Conservation (phyloP, 2,888 invertebrate species). For the Morpho deidamia region DNA sequence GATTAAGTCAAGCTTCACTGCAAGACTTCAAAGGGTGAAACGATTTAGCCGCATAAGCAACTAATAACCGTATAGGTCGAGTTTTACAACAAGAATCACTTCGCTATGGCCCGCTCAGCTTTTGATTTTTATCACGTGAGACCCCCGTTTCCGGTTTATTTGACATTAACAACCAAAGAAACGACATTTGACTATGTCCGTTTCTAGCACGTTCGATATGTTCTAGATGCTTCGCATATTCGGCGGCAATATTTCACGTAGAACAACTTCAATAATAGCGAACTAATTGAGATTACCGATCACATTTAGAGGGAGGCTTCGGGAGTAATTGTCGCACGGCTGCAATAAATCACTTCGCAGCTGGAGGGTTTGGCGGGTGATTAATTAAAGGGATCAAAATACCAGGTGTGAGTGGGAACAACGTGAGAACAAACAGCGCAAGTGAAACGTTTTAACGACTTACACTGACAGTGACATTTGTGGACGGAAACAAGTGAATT, state of each 20-base stretch:
- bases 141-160: too few relatives aligned
- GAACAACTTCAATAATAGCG: slow-evolving; percentile 2
- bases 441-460: slow-evolving; percentile 1
- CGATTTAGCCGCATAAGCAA: too few relatives aligned
- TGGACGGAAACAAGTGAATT: not conserved
- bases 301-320: slow-evolving; percentile 19
- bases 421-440: slow-evolving; percentile 2
- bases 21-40: too few relatives aligned
- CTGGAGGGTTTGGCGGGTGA: slow-evolving; percentile 13
- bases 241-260: not conserved
- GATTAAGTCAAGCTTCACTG: too few relatives aligned
- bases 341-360: slow-evolving; percentile 19
- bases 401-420: slow-evolving; percentile 3
- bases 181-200: too few relatives aligned
- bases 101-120: too few relatives aligned
- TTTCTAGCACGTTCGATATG: too few relatives aligned
- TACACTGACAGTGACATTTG: not conserved
- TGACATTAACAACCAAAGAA: too few relatives aligned
- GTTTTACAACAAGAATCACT: too few relatives aligned
- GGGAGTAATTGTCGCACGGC: slow-evolving; percentile 19
- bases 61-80: too few relatives aligned
- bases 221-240: not conserved
- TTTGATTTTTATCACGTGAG: too few relatives aligned
- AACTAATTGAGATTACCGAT: slow-evolving; percentile 9
- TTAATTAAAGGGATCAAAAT: slow-evolving; percentile 9